Conservation (phyloP, 2,113 vertebrate species). For the Crotalus tigris region DNA sequence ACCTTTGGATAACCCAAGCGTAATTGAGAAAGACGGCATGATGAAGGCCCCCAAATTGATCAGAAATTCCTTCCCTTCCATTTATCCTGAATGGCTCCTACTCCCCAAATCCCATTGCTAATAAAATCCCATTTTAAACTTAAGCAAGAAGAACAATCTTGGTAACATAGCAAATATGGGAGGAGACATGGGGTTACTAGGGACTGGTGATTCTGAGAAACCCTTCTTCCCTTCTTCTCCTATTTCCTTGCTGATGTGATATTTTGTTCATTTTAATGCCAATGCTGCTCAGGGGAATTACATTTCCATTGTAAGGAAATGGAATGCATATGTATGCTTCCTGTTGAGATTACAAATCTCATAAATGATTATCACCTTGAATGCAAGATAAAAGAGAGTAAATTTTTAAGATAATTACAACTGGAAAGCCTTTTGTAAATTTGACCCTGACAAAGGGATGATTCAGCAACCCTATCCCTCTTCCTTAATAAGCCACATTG, state of each 20-base stretch:
- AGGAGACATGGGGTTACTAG: neutral
- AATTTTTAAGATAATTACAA: neutral
- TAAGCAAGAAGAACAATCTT: neutral
- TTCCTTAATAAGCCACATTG: neutral
- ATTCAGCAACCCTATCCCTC: neutral
- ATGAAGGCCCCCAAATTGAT: neutral
- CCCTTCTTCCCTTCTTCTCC: neutral
- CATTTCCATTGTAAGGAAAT: neutral
- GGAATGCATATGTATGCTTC: neutral
- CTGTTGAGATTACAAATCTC: neutral
- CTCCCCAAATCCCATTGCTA: neutral
- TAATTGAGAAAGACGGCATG: neutral
- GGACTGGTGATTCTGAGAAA: neutral
- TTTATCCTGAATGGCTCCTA: neutral
- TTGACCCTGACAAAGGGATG: neutral
- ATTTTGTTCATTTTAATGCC: neutral
- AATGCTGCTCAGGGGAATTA: neutral
- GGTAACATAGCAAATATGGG: neutral
- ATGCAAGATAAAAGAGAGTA: neutral
- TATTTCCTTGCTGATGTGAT: neutral
- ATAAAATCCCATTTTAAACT: neutral
- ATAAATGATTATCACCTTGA: neutral
- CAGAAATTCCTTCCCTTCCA: neutral
- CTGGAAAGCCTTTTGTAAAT: neutral
- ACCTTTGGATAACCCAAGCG: neutral